Evolutionary conservation across 2,888 invertebrate species (phyloP).

Genomic region (Patella ulyssiponensis): DNA sequence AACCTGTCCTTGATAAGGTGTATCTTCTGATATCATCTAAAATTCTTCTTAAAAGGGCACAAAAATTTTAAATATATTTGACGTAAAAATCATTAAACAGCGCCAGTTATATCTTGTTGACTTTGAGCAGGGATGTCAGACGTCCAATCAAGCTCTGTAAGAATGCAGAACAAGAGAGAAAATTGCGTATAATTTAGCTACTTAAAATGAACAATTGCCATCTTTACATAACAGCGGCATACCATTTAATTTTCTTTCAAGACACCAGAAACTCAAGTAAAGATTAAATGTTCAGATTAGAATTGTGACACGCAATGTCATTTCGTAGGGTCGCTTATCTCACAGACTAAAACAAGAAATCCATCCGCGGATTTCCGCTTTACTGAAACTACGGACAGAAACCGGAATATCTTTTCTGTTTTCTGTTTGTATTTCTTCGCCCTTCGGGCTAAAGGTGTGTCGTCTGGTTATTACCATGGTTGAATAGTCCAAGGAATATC

Average conservation of each 20-base stretch:
- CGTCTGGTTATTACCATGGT: neutral
- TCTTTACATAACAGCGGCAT: neutral
- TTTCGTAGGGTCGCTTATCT: neutral
- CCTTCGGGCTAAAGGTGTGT: neutral
- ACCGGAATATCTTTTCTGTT: neutral
- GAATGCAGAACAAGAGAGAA: neutral
- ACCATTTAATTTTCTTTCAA: constrained; percentile 2
- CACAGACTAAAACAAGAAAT: neutral
- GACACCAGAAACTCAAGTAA: neutral
- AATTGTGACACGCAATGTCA: constrained; percentile 1
- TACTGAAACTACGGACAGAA: neutral
- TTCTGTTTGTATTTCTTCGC: neutral
- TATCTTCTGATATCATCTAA: too few species aligned
- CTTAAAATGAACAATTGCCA: neutral
- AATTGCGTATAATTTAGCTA: constrained; percentile 4
- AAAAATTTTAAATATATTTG: too few species aligned
- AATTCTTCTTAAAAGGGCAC: too few species aligned
- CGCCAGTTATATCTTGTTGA: too few species aligned
- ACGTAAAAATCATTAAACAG: too few species aligned
- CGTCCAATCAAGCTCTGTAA: neutral
- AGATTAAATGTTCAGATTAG: neutral
- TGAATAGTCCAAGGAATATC: neutral
- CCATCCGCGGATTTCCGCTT: constrained; percentile 8
- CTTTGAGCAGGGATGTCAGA: too few species aligned
- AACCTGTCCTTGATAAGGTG: too few species aligned